phyloP scores from a whole-genome alignment of 1,140 invertebrate species.

The Brachionus rubens region DNA sequence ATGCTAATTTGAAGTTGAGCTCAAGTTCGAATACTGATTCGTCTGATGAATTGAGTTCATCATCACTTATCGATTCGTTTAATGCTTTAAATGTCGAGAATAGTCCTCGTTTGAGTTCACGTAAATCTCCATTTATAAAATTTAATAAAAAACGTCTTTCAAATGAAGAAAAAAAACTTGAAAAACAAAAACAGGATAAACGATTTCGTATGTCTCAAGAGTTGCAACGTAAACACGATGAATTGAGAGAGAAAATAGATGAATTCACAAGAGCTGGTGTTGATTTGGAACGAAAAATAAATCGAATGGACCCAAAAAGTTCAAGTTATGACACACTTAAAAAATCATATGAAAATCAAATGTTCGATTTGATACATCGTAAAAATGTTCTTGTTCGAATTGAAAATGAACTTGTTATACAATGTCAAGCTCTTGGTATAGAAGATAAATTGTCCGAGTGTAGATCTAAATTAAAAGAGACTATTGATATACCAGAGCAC shows the following conservation, averaged over 20 bases:
- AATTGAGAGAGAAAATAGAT: constrained; percentile 3
- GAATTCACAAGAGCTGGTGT: neutral
- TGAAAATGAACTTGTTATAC: constrained; percentile 34
- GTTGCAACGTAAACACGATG: neutral
- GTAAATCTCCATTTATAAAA: neutral
- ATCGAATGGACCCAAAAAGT: neutral
- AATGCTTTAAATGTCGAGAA: constrained; percentile 19
- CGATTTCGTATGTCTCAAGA: neutral
- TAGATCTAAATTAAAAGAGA: neutral
- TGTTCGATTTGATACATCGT: neutral
- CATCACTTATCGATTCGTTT: constrained; percentile 16
- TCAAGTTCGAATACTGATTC: neutral
- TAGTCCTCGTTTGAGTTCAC: neutral
- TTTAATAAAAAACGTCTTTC: neutral
- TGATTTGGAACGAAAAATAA: neutral
- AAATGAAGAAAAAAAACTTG: constrained; percentile 9
- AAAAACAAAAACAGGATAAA: constrained; percentile 15
- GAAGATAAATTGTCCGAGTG: neutral
- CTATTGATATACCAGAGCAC: neutral
- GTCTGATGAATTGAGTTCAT: neutral
- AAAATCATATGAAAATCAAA: neutral
- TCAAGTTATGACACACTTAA: neutral
- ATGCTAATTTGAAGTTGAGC: constrained; percentile 3
- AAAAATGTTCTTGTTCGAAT: constrained; percentile 14
- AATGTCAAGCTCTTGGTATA: neutral